A percentile compares a stretch with the other conserved stretches of the same genome.
These are phyloP conservation scores for Norana najaformis DNA, from an alignment of 2,888 invertebrate genomes.

Conservation along the genomic window DNA sequence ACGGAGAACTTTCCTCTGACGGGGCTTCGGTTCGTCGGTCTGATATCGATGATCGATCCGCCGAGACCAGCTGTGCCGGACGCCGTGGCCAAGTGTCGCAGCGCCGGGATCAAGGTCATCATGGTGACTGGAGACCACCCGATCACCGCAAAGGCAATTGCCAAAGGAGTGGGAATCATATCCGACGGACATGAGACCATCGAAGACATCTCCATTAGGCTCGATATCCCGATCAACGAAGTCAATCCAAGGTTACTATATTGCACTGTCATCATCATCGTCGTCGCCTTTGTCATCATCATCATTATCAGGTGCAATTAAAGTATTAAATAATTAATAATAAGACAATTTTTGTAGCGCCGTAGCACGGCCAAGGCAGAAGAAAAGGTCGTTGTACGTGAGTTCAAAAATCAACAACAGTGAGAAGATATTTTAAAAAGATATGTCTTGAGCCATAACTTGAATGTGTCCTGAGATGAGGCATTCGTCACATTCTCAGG, in stretches of 20 bases:
- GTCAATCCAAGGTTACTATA: constrained; percentile 55
- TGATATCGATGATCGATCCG: constrained; percentile 98
- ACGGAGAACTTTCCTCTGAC: constrained; percentile 80
- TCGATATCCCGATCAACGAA: constrained; percentile 61
- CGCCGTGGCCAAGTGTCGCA: constrained; percentile 68
- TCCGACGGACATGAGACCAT: constrained; percentile 66
- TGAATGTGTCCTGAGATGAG: too few species aligned
- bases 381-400: too few species aligned
- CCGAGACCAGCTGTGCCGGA: constrained; percentile 97
- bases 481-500: too few species aligned
- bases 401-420: too few species aligned
- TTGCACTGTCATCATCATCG: not conserved
- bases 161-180: constrained; percentile 67
- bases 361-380: too few species aligned
- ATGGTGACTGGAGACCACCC: constrained; percentile 69
- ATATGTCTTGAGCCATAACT: too few species aligned
- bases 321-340: too few species aligned
- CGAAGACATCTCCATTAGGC: constrained; percentile 79
- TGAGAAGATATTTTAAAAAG: too few species aligned
- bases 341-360: too few species aligned
- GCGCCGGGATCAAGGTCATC: constrained; percentile 77
- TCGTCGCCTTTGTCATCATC: not conserved
- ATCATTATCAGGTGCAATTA: too few species aligned
- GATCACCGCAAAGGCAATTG: constrained; percentile 68
- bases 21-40: constrained; percentile 82